Evolutionary conservation across 1,140 invertebrate species (phyloP).

Genomic region (Coboldia fuscipes): DNA sequence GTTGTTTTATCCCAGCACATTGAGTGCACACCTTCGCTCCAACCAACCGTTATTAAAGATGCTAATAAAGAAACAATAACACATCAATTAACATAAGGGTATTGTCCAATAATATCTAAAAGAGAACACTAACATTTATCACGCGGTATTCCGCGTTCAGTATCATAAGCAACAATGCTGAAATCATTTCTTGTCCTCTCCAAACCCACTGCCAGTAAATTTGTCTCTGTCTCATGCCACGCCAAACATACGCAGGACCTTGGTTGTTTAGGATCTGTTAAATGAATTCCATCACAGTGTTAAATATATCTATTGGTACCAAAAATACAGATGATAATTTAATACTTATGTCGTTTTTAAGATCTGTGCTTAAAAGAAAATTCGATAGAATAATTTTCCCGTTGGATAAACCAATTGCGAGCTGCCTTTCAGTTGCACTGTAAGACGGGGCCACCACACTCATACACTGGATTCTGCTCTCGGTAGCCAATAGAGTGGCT

Average conservation of each 20-base stretch:
- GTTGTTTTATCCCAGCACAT: slow-evolving; percentile 64
- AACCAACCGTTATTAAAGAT: slow-evolving; percentile 25
- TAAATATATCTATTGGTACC: not conserved
- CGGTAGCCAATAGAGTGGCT: slow-evolving; percentile 14
- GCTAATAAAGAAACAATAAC: not conserved
- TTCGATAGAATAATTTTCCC: slow-evolving; percentile 64
- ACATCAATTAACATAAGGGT: not conserved
- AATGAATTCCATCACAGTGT: slow-evolving; percentile 4
- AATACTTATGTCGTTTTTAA: slow-evolving; percentile 19
- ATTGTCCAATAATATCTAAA: slow-evolving; percentile 1
- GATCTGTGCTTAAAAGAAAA: slow-evolving; percentile 39
- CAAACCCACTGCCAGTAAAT: slow-evolving; percentile 63
- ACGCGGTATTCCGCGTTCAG: slow-evolving; percentile 20
- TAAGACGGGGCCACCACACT: slow-evolving; percentile 18
- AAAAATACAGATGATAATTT: not conserved
- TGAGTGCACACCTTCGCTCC: slow-evolving; percentile 64
- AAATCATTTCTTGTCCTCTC: slow-evolving; percentile 71
- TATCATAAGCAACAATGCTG: slow-evolving; percentile 63
- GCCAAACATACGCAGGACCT: slow-evolving; percentile 68
- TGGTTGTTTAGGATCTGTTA: slow-evolving; percentile 50
- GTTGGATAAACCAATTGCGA: slow-evolving; percentile 68
- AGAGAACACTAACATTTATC: slow-evolving; percentile 11
- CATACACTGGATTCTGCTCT: slow-evolving; percentile 17
- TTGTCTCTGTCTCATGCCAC: slow-evolving; percentile 71
- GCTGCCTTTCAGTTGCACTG: slow-evolving; percentile 35